Evolutionary conservation across 1,140 invertebrate species (phyloP), one percentile per base, ranked within the genome.

Genomic region (Sinonovacula constricta): DNA sequence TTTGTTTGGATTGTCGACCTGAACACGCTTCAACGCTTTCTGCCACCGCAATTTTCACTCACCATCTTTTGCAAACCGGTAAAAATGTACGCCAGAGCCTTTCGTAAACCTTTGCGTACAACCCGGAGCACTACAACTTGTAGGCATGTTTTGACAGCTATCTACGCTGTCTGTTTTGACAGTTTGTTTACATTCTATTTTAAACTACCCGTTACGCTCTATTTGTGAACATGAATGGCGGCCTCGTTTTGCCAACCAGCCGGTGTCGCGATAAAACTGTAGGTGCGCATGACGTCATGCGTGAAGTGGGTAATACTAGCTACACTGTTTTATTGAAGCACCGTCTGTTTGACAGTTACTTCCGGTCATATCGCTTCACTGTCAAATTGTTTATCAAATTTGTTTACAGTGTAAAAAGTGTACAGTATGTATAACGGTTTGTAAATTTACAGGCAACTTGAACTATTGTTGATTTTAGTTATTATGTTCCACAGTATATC

Each of bases 161-260:
- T 15, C 18, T 53, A 18, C 30, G 51, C 28, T 22, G 10, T 22
- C 18, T 49, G 5, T 66, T 24, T 5, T 4, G n/a, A 26, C 26
- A 14, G n/a, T 59, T 22, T 70, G 14, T 26, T 26, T 5, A 15
- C 34, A n/a, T 56, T 22, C 7, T 22, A 26, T 12, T 12, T 7
- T 70, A 15, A 45, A 45, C 39, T 45, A 45, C 18, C 39, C 7
- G 39, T 45, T 45, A 45, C 39, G 39, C 39, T 45, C 39, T 45
- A 45, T 45, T 45, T 45, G 18, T 18, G 39, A 45, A 45, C 18
- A 45, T 10, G n/a, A n/a, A n/a, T n/a, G 49, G 15, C 30, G n/a
- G 5, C 7, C 49, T 34, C 33, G 18, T 70, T 70, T 34, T 70
- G 68, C 68, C 68, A 57, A 70, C 68, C 68, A 70, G 53, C 14